Evolutionary conservation across 2,797 vertebrate species (phyloP).

Genomic region (Falco cherrug): DNA sequence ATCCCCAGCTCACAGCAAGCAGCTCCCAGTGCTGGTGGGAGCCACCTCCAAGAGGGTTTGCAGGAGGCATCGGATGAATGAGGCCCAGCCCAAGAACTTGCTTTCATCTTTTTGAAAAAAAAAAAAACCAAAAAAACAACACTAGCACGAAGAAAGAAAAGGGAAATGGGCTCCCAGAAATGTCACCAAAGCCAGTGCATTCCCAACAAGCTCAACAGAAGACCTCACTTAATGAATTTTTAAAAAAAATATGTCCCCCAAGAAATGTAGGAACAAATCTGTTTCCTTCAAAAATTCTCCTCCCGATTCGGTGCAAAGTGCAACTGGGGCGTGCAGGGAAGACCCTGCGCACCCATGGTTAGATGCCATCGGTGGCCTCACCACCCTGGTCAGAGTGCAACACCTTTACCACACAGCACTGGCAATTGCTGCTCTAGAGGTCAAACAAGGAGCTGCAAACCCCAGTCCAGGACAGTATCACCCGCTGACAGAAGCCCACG

Average conservation of each 20-base stretch:
- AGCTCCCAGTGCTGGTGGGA: background rate
- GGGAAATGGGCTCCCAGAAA: background rate
- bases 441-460: background rate
- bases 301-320: too few species aligned
- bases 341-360: rapidly evolving
- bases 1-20: rapidly evolving
- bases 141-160: rapidly evolving
- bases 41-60: background rate
- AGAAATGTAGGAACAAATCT: background rate
- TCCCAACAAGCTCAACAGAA: background rate
- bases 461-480: rapidly evolving
- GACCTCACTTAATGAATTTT: background rate
- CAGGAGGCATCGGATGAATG: background rate
- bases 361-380: background rate
- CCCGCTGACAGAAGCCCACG: background rate
- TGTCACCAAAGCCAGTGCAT: background rate
- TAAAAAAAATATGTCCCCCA: background rate
- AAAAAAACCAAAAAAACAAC: too few species aligned
- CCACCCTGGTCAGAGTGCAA: background rate
- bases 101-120: background rate
- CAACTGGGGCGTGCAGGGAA: rapidly evolving
- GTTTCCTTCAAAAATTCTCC: background rate
- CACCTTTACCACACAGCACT: rapidly evolving
- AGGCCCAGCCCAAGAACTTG: background rate
- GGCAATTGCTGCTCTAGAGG: rapidly evolving